Conservation (phyloP, 2,888 invertebrate species). For the Iphiclides podalirius region DNA sequence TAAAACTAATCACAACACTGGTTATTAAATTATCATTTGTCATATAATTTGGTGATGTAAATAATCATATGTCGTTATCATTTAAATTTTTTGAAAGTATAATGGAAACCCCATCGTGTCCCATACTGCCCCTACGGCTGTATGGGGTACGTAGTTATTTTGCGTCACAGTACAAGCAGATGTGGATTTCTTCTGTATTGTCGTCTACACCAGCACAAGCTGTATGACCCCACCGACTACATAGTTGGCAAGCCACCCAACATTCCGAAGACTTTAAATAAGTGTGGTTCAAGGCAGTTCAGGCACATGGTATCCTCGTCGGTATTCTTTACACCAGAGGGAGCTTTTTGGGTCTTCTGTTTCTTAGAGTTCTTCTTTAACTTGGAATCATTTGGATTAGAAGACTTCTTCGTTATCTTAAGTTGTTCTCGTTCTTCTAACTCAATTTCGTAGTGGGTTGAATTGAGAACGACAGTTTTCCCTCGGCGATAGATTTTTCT, state of each 20-base stretch:
- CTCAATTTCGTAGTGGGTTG: slow-evolving; percentile 31
- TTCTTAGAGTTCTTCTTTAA: slow-evolving; percentile 16
- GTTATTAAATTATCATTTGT: too few relatives aligned
- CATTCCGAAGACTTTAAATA: slow-evolving; percentile 29
- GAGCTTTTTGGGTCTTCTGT: slow-evolving; percentile 13
- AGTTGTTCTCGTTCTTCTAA: slow-evolving; percentile 29
- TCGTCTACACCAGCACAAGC: slow-evolving; percentile 34
- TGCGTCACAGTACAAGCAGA: slow-evolving; percentile 24
- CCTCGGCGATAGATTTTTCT: slow-evolving; percentile 31
- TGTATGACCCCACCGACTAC: slow-evolving; percentile 29
- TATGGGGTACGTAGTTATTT: slow-evolving; percentile 11
- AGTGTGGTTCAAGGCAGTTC: neutral
- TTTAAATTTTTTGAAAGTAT: too few relatives aligned
- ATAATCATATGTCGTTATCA: too few relatives aligned
- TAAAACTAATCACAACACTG: too few relatives aligned
- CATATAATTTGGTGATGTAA: too few relatives aligned
- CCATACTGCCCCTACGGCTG: slow-evolving; percentile 13
- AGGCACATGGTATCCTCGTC: neutral
- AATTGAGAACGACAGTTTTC: slow-evolving; percentile 32
- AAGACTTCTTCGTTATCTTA: slow-evolving; percentile 28
- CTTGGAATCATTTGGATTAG: slow-evolving; percentile 26
- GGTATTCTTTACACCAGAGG: slow-evolving; percentile 4
- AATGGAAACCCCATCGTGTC: too few relatives aligned
- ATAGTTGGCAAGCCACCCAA: slow-evolving; percentile 32
- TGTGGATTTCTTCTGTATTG: slow-evolving; percentile 30